Conservation (phyloP, 2,888 invertebrate species). For the Torymus texanus region DNA sequence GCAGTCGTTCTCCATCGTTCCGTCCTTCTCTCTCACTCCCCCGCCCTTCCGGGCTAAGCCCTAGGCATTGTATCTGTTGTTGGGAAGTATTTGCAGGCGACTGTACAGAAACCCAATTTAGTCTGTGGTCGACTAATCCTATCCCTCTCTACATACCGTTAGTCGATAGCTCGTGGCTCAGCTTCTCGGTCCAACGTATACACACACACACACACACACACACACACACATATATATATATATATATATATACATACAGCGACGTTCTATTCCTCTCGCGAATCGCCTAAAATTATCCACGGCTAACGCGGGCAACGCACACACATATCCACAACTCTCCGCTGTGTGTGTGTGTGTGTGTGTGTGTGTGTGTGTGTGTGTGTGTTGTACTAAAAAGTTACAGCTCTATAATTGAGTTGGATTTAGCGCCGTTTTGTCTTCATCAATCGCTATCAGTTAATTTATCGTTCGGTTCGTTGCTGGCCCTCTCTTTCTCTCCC, state of each 20-base stretch:
- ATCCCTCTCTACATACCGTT: constrained; percentile 70
- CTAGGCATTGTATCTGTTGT: constrained; percentile 62
- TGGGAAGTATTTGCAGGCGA: constrained; percentile 70
- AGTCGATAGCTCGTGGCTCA: constrained; percentile 71
- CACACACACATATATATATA: background rate
- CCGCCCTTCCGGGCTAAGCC: constrained; percentile 53
- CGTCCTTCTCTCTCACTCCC: constrained; percentile 2
- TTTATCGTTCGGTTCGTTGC: constrained; percentile 15
- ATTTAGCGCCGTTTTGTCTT: constrained; percentile 40
- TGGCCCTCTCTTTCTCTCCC: background rate
- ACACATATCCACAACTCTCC: background rate
- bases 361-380: no score
- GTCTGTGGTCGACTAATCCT: constrained; percentile 73
- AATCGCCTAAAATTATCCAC: constrained; percentile 60
- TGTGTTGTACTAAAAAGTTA: constrained; percentile 46
- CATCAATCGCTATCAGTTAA: constrained; percentile 46
- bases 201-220: constrained; percentile 7
- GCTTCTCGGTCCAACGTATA: constrained; percentile 58
- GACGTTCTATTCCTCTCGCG: constrained; percentile 37
- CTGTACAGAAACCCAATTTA: constrained; percentile 74
- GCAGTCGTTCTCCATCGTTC: no score
- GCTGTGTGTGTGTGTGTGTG: no score
- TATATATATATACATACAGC: constrained; percentile 1
- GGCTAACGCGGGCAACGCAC: constrained; percentile 17
- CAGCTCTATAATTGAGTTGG: constrained; percentile 47